phyloP scores from a whole-genome alignment of 2,113 vertebrate genomes.

The Anoplopoma fimbria region DNA sequence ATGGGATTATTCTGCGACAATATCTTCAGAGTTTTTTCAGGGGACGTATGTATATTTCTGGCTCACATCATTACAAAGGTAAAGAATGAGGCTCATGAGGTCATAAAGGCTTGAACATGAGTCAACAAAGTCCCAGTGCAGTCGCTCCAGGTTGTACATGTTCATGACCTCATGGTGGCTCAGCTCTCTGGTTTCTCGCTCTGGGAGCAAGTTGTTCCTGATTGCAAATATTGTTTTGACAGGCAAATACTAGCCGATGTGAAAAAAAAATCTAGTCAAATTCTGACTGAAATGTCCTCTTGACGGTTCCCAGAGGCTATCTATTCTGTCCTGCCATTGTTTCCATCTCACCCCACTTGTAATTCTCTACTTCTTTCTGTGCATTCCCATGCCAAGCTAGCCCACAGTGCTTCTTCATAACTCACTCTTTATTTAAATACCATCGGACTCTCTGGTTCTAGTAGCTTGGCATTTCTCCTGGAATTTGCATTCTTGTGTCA shows the following conservation, averaged over 20 bases:
- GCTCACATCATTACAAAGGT: not conserved
- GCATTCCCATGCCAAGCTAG: slow-evolving; percentile 26
- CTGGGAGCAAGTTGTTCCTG: slow-evolving; percentile 3
- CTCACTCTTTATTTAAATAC: slow-evolving; percentile 23
- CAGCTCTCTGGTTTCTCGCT: slow-evolving; percentile 5
- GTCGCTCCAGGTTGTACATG: slow-evolving; percentile 6
- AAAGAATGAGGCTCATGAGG: not conserved
- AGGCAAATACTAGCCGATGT: slow-evolving; percentile 13
- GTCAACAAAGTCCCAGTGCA: not conserved
- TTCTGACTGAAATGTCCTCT: slow-evolving; percentile 20
- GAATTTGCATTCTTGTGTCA: slow-evolving; percentile 1
- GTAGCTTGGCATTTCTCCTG: slow-evolving; percentile 25
- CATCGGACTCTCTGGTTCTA: slow-evolving; percentile 64
- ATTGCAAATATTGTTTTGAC: slow-evolving; percentile 57
- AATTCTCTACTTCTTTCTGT: slow-evolving; percentile 43
- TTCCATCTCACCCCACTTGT: slow-evolving; percentile 28
- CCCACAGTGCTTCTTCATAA: slow-evolving; percentile 3
- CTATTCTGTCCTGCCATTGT: slow-evolving; percentile 37
- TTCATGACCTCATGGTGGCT: not conserved
- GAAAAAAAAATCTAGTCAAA: not conserved
- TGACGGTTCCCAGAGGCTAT: not conserved
- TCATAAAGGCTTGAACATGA: not conserved
- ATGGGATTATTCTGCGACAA: not conserved
- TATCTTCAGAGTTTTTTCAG: not conserved
- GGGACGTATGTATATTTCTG: not conserved